A percentile compares a stretch with the other conserved stretches of the same genome.
Conservation (phyloP, 2,797 vertebrate species). For the Centroberyx gerrardi region DNA sequence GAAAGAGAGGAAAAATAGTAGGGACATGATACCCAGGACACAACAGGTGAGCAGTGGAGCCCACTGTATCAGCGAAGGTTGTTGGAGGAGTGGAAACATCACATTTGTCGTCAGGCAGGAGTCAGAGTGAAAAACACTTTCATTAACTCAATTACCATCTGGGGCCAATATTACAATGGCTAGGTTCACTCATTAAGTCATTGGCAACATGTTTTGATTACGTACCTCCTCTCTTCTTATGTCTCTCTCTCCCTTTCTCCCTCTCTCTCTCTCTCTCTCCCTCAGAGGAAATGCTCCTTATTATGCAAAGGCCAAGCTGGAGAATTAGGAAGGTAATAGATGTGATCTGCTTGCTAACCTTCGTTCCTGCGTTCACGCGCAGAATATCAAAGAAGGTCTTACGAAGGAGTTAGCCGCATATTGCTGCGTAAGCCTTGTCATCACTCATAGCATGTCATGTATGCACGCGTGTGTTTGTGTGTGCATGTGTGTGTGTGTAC, state of each 20-base stretch:
- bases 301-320: constrained; percentile 82
- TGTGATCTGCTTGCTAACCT: constrained; percentile 82
- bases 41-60: no score
- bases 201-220: constrained; percentile 78
- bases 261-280: constrained; percentile 22
- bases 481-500: constrained; percentile 17
- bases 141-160: constrained; percentile 69
- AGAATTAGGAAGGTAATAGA: constrained; percentile 83
- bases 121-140: constrained; percentile 59
- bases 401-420: constrained; percentile 50
- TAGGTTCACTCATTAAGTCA: constrained; percentile 76
- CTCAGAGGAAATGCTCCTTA: constrained; percentile 73
- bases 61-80: constrained; percentile 26
- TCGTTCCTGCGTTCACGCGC: constrained; percentile 65
- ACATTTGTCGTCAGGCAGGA: constrained; percentile 50
- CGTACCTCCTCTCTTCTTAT: constrained; percentile 55
- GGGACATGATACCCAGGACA: background rate
- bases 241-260: constrained; percentile 11
- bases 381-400: constrained; percentile 77
- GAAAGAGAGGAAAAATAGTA: background rate
- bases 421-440: constrained; percentile 57
- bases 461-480: constrained; percentile 23
- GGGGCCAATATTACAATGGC: constrained; percentile 60
- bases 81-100: constrained; percentile 39
- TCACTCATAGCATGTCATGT: constrained; percentile 25